Evolutionary conservation across 2,888 invertebrate genomes (phyloP), one percentile per base, ranked within the genome.

Genomic region (Microchrysa polita): DNA sequence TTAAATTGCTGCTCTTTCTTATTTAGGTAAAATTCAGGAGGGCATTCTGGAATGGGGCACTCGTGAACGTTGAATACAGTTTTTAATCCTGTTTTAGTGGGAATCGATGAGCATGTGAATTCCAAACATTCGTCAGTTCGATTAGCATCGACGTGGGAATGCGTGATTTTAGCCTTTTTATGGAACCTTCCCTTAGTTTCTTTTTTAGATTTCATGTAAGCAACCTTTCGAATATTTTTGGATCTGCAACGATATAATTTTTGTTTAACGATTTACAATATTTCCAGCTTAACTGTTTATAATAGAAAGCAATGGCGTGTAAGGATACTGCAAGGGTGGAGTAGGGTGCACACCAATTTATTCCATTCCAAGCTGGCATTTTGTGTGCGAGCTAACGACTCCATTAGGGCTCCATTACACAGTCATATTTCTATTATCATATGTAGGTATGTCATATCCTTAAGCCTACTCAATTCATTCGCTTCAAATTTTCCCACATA

Each of bases 21-120:
- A 67, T 86, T 86, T 1, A 90, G 82, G 7, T 86, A 83, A 80
- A 91, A 91, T 1, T 87, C 87, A 0, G 86, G 83, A 0, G 91
- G 92, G 78, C 93, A 93, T 10, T 80, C 77, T 1, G 87, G 85
- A 7, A 86, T 81, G 0, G n/a, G n/a, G n/a, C n/a, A n/a, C n/a
- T n/a, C n/a, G n/a, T n/a, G 87, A 86, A 79, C 89, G 89, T 59
- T 53, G 53, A 27, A 61, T n/a, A n/a, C 63, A 9, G 34, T n/a
- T 69, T 72, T 69, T 57, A 18, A 79, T 80, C n/a, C n/a, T 7
- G 59, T 79, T 12, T 80, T 80, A 18, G n/a, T n/a, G n/a, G 14
- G 5, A 71, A 80, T 81, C 34, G 84, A 84, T 5, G 83, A 80
- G 75, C 84, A 84, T 34, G 83, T 81, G 65, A 83, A 84, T 75